Conservation (phyloP, 2,888 invertebrate genomes). For the Fragum fragum region DNA sequence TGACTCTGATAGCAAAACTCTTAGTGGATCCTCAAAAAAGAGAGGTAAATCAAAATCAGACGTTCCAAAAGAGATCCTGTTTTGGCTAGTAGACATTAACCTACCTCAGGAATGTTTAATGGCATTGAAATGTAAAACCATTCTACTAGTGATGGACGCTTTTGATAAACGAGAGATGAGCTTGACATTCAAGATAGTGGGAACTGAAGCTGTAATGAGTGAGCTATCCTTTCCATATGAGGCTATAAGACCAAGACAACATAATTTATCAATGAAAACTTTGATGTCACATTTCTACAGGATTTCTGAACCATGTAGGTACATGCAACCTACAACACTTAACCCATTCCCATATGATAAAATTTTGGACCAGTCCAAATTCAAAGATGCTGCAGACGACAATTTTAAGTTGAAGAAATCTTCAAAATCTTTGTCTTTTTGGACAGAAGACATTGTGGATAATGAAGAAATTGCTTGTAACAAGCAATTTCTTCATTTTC, state of each 20-base stretch:
- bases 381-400: no score
- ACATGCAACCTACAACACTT: no score
- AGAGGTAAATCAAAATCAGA: slow-evolving; percentile 17
- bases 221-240: slow-evolving; percentile 76
- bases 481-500: no score
- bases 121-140: slow-evolving; percentile 68
- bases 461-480: no score
- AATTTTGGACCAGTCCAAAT: no score
- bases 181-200: slow-evolving; percentile 71
- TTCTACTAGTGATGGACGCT: slow-evolving; percentile 65
- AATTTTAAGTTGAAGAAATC: no score
- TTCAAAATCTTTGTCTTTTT: no score
- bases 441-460: no score
- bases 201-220: slow-evolving; percentile 65
- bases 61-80: slow-evolving; percentile 52
- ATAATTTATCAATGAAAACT: slow-evolving; percentile 65
- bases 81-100: slow-evolving; percentile 73
- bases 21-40: not conserved
- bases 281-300: slow-evolving; percentile 78
- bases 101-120: slow-evolving; percentile 64
- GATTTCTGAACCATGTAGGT: slow-evolving; percentile 59
- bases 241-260: slow-evolving; percentile 65
- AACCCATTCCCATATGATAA: no score
- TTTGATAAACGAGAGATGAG: slow-evolving; percentile 56
- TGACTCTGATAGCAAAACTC: not conserved